Conservation (phyloP, 2,797 vertebrate genomes). For the Florisuga fusca region DNA sequence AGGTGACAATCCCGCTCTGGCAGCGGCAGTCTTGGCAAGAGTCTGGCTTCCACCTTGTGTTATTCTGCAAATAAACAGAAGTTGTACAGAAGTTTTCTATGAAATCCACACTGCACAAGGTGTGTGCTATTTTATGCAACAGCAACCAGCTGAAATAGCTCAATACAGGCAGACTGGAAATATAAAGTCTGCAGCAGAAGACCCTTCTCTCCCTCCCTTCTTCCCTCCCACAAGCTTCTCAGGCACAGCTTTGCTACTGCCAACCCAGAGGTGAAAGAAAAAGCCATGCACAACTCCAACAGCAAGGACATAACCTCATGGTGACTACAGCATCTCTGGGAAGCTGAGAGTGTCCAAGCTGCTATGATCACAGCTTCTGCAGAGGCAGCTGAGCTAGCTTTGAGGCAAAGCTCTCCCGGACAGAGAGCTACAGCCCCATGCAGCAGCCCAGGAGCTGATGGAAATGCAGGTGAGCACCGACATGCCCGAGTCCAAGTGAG, state of each 20-base stretch:
- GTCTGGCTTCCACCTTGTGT: constrained; percentile 88
- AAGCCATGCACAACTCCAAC: not conserved
- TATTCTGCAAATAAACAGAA: constrained; percentile 82
- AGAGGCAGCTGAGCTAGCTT: not conserved
- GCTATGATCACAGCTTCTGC: not conserved
- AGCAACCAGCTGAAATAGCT: not conserved
- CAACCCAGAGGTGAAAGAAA: not conserved
- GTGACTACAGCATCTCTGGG: not conserved
- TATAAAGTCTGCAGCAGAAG: not conserved
- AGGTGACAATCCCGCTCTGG: constrained; percentile 81
- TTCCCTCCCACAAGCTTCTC: not conserved
- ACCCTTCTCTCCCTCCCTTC: not conserved
- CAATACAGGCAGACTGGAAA: not conserved
- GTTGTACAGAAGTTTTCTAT: constrained; percentile 8
- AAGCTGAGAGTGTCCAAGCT: not conserved
- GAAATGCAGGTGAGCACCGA: not conserved
- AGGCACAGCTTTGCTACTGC: not conserved
- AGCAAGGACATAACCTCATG: not conserved
- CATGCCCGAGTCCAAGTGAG: not conserved
- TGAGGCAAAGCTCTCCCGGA: not conserved
- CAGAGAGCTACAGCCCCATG: rapidly evolving
- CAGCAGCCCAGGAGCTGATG: not conserved
- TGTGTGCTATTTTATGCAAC: not conserved
- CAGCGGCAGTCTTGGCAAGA: constrained; percentile 90
- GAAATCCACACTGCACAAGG: not conserved